Evolutionary conservation across 2,113 vertebrate genomes (phyloP).

Genomic region (Agapornis roseicollis): DNA sequence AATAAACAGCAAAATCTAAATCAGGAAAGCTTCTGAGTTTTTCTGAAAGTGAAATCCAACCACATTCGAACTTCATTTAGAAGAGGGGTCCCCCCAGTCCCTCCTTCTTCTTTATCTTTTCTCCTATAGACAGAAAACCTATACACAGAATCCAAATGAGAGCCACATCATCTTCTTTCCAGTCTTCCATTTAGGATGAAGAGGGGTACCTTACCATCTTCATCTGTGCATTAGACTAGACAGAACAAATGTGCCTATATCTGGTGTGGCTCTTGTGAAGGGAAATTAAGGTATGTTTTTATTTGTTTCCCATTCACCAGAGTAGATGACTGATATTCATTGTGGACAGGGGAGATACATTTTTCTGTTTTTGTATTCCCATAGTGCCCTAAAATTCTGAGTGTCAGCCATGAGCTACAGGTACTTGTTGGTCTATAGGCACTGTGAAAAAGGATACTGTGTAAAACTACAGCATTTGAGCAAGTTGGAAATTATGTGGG

Average conservation of each 20-base stretch:
- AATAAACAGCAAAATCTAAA: background rate
- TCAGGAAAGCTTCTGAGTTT: background rate
- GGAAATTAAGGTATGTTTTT: background rate
- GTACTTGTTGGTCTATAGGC: background rate
- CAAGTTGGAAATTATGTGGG: background rate
- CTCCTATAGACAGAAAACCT: background rate
- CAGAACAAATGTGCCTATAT: background rate
- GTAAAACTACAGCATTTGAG: background rate
- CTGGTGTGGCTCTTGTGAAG: background rate
- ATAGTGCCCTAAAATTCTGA: background rate
- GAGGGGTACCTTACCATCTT: background rate
- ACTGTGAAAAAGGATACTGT: background rate
- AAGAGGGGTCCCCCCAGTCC: background rate
- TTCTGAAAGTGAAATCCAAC: background rate
- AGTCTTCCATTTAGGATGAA: background rate
- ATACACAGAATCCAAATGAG: background rate
- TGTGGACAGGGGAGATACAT: background rate
- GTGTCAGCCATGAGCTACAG: background rate
- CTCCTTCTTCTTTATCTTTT: background rate
- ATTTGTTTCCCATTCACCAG: rapidly evolving
- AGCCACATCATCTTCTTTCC: background rate
- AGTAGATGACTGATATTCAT: rapidly evolving
- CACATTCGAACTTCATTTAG: background rate
- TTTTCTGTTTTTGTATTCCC: background rate
- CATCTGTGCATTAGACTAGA: too few relatives aligned